Evolutionary conservation across 1,140 invertebrate species (phyloP).

Genomic region (Danaus plexippus): DNA sequence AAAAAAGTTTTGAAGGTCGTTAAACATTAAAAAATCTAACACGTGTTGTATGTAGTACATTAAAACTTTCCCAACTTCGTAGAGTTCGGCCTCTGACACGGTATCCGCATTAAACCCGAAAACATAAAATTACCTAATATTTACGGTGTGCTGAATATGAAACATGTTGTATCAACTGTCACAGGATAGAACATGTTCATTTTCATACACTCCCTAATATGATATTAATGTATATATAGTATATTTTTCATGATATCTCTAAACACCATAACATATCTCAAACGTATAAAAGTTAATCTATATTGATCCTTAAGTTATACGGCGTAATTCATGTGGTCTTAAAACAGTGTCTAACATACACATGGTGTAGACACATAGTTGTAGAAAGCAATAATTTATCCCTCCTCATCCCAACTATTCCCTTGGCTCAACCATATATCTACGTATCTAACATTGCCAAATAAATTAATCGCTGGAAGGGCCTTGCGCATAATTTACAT

Average conservation of each 20-base stretch:
- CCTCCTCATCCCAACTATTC: conserved; percentile 67
- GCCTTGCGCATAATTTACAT: conserved; percentile 6
- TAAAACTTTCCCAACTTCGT: conserved; percentile 45
- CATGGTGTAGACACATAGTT: conserved; percentile 67
- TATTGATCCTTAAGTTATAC: conserved; percentile 33
- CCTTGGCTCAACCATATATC: conserved; percentile 57
- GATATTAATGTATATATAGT: not conserved
- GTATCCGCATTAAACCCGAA: conserved; percentile 50
- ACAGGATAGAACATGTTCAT: not conserved
- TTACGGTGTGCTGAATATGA: conserved; percentile 8
- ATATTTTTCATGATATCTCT: not conserved
- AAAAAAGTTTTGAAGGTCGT: too few relatives aligned
- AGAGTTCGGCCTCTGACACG: conserved; percentile 38
- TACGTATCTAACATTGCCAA: conserved; percentile 45
- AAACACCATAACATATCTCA: conserved; percentile 10
- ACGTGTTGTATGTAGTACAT: conserved; percentile 27
- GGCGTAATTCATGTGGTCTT: conserved; percentile 51
- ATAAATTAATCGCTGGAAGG: conserved; percentile 31
- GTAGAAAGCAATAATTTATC: conserved; percentile 68
- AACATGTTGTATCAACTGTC: not conserved
- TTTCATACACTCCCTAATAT: not conserved
- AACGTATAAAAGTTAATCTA: conserved; percentile 12
- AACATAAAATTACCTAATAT: conserved; percentile 32
- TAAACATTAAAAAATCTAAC: conserved; percentile 5
- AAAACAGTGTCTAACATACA: conserved; percentile 63